Percentiles rank a stretch among this genome's conserved stretches.
Evolutionary conservation across 2,888 invertebrate species (phyloP).

Genomic region (Epiblema foenella): DNA sequence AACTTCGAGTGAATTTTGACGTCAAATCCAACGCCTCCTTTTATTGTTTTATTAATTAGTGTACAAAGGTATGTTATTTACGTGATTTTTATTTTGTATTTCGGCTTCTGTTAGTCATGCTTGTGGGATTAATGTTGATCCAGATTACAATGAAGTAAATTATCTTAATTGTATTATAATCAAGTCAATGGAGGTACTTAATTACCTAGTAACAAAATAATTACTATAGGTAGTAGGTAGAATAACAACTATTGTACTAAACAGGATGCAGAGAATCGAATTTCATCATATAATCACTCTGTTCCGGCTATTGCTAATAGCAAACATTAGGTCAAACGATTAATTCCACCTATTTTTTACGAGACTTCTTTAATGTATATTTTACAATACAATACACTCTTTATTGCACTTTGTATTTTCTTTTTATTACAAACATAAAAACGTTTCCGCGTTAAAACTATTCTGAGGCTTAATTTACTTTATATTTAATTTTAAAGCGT

Average conservation of each 20-base stretch:
- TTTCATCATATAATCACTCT: conserved; percentile 46
- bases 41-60: neutral
- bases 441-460: neutral
- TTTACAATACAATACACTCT: too few relatives aligned
- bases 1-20: too few relatives aligned
- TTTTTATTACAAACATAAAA: conserved; percentile 3
- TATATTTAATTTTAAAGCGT: neutral
- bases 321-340: neutral
- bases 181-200: neutral
- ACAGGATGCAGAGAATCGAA: conserved; percentile 49
- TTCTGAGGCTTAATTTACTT: neutral
- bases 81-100: neutral
- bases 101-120: neutral
- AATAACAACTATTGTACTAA: conserved; percentile 31
- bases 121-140: neutral
- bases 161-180: neutral
- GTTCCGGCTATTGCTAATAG: conserved; percentile 14
- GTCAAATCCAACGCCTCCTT: neutral
- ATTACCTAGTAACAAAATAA: neutral
- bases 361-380: neutral
- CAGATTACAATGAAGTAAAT: neutral
- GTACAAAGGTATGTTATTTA: neutral
- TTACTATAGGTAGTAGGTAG: too few relatives aligned
- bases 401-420: neutral
- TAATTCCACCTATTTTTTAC: neutral